These are phyloP conservation scores for Percopsis omiscomaycus DNA, from an alignment of 2,797 vertebrate genomes.

Conservation along the genomic window DNA sequence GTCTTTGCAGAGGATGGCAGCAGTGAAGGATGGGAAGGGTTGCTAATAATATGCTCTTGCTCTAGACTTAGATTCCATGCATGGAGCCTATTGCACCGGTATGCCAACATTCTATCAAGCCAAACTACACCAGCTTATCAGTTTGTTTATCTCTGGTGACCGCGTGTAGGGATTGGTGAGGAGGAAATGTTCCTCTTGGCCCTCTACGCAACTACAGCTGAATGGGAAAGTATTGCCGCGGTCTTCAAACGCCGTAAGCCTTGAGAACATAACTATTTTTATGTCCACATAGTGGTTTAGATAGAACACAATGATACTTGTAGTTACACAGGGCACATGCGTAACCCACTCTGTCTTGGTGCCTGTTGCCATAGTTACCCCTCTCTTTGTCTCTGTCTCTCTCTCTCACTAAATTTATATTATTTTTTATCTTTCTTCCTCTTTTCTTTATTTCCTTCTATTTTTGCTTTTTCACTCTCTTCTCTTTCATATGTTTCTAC, in stretches of 20 bases:
- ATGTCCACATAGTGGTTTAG: conserved; percentile 30
- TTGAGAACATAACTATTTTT: conserved; percentile 17
- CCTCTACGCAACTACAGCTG: too few relatives aligned
- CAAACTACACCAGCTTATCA: too few relatives aligned
- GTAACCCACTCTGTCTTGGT: conserved; percentile 50
- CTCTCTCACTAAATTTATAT: not conserved
- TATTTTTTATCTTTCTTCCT: not conserved
- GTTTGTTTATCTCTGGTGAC: too few relatives aligned
- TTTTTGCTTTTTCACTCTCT: too few relatives aligned
- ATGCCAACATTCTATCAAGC: too few relatives aligned
- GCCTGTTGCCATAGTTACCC: conserved; percentile 71
- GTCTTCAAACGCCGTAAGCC: not conserved
- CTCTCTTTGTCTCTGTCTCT: not conserved
- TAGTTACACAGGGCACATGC: conserved; percentile 44
- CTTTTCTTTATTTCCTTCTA: not conserved
- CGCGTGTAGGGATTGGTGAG: too few relatives aligned
- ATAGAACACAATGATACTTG: conserved; percentile 50
- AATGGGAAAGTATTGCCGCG: too few relatives aligned
- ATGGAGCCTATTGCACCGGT: too few relatives aligned
- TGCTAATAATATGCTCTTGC: not conserved
- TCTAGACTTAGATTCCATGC: not conserved
- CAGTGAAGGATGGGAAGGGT: conserved; percentile 5
- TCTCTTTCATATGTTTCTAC: too few relatives aligned
- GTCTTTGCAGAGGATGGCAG: not conserved
- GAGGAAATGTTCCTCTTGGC: too few relatives aligned